Conservation (phyloP, 2,888 invertebrate species). For the Sphaerophoria taeniata region DNA sequence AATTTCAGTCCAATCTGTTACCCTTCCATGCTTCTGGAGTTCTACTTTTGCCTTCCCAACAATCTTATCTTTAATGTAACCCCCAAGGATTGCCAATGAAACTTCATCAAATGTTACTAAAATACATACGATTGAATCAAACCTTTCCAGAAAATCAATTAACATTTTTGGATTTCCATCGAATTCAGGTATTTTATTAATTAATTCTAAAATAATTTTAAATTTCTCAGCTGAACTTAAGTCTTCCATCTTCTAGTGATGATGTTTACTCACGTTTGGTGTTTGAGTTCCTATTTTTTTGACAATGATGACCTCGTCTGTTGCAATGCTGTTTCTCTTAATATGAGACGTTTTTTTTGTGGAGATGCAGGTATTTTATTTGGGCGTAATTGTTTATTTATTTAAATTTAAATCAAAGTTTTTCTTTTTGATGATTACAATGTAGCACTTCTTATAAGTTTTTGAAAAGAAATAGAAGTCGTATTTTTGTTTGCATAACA, state of each 20-base stretch:
- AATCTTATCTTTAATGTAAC: constrained; percentile 30
- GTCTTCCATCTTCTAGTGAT: constrained; percentile 1
- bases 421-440: too few species aligned
- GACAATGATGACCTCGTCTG: too few species aligned
- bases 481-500: too few species aligned
- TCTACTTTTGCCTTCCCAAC: constrained; percentile 24
- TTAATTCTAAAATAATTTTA: constrained; percentile 31
- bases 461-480: too few species aligned
- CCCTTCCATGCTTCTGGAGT: constrained; percentile 34
- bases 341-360: too few species aligned
- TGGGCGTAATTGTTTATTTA: too few species aligned
- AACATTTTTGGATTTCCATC: not conserved
- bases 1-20: constrained; percentile 22
- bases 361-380: too few species aligned
- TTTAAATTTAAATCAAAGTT: too few species aligned
- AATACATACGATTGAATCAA: constrained; percentile 11
- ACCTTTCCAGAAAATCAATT: constrained; percentile 20
- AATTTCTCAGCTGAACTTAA: constrained; percentile 17
- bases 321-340: too few species aligned
- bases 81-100: not conserved
- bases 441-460: too few species aligned
- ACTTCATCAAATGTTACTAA: constrained; percentile 16
- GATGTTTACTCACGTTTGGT: too few species aligned
- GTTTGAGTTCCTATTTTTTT: too few species aligned
- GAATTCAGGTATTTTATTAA: constrained; percentile 25